Evolutionary conservation across 2,888 invertebrate genomes (phyloP), one percentile per base, ranked within the genome.

Genomic region (Choreutis nemorana): DNA sequence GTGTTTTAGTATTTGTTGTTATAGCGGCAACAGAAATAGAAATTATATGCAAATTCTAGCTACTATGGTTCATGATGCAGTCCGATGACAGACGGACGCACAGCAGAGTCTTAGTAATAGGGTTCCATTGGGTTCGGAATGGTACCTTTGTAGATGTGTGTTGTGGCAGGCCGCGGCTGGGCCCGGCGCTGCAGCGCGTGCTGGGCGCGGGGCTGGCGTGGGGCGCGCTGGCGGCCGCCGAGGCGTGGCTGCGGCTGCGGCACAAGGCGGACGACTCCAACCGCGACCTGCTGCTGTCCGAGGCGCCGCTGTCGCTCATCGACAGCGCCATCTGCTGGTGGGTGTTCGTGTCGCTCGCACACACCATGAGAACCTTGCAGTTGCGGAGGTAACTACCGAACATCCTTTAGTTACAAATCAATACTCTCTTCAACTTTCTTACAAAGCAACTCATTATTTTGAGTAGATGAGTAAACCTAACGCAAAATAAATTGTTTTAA

Each of bases 281-380:
- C 40, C 50, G 68, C 10, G 71, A 68, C 34, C 50, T 75, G 31
- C 54, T 94, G 35, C 83, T 95, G 29, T 90, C 94, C 1, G 87
- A 87, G 38, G 87, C 95, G 37, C 95, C 95, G 9, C 78, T 97
- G 33, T 92, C 94, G 14, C 83, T 95, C 20, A 71, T 94, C 14
- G 94, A 93, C 68, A 83, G 87, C 54, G 85, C 90, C 55, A 91
- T 97, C 53, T 95, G 93, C 56, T 97, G 94, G 92, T 95, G 95
- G 94, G 94, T 94, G 45, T 91, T 91, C 56, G 88, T 89, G 2
- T 89, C 89, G 8, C 82, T 97, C 29, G 89, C 95, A 9, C 90
- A 91, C 58, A 97, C 97, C 1, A 95, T 92, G 45, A 79, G 96
- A 42, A 94, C 95, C 1, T 75, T 97, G 37, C 83, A 94, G 44